Base-by-base conservation (phyloP, 2,888 invertebrate genomes). In the Limnephilus marmoratus region DNA sequence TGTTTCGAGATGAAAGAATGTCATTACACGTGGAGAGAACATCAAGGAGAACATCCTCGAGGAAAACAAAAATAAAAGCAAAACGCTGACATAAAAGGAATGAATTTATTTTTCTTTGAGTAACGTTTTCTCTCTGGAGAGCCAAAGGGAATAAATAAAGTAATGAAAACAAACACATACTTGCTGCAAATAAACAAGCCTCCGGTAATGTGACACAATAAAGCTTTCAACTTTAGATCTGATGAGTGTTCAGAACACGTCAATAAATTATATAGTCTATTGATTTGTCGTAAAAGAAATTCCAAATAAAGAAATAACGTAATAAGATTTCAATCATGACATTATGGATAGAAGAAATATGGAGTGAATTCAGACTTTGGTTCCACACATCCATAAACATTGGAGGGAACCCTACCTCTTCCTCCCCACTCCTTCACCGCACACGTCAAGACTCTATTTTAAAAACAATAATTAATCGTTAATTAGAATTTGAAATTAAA, bases 1-100 rank as follows among this genome's bases (percentile, higher is more conserved):
- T 68, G n/a, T 68, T 68, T 68, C 68, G 68, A 68, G 68, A 68
- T 68, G 68, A 68, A 68, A 68, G 68, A 68, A 68, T 68, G 68
- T 68, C 68, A 68, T 68, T 68, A 68, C n/a, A 68, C 68, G 24
- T 5, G 68, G 24, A 68, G 24, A 68, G 2, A 68, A 68, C 68
- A n/a, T 68, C 68, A 68, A 68, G 68, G 68, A 68, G 18, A n/a
- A 68, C 68, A 68, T 68, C 18, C 13, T 68, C 18, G 24, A 7
- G 68, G 68, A 68, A 68, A 18, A 68, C 24, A 68, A 68, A 68
- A 68, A 68, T 68, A 18, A 68, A 68, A 18, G 18, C 68, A 5
- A 68, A 68, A 24, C 24, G 7, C 68, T 68, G 68, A 68, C 68
- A 68, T 24, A 68, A 68, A 68, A 68, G 68, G 68, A 68, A 68